phyloP scores from a whole-genome alignment of 2,113 vertebrate species.

The Amia ocellicauda region DNA sequence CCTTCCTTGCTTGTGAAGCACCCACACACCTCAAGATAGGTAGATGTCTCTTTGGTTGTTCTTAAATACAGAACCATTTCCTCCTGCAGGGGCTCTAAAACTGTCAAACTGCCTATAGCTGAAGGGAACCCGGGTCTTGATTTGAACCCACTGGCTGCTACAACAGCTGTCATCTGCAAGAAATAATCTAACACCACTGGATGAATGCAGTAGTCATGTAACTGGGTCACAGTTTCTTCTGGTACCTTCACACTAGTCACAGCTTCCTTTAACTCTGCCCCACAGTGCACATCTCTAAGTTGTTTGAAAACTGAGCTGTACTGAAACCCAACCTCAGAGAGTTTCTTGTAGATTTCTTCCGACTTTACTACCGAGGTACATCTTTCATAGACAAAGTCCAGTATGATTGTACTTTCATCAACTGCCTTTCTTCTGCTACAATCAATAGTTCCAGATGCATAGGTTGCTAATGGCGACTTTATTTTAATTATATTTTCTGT shows the following conservation, averaged over 20 bases:
- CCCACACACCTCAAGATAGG: slow-evolving; percentile 74
- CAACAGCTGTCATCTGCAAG: slow-evolving; percentile 70
- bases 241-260: slow-evolving; percentile 65
- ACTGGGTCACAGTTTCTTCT: slow-evolving; percentile 47
- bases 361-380: slow-evolving; percentile 55
- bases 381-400: slow-evolving; percentile 57
- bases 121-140: slow-evolving; percentile 67
- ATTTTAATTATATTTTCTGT: slow-evolving; percentile 61
- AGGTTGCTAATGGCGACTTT: slow-evolving; percentile 55
- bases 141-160: slow-evolving; percentile 39
- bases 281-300: slow-evolving; percentile 63
- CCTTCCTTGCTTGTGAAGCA: slow-evolving; percentile 71
- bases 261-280: slow-evolving; percentile 75
- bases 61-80: slow-evolving; percentile 78
- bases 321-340: slow-evolving; percentile 70
- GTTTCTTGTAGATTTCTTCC: slow-evolving; percentile 62
- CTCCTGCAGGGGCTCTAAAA: slow-evolving; percentile 62
- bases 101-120: slow-evolving; percentile 63
- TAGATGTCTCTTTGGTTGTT: slow-evolving; percentile 52
- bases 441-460: slow-evolving; percentile 63
- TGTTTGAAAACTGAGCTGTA: slow-evolving; percentile 70
- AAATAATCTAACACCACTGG: slow-evolving; percentile 80
- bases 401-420: slow-evolving; percentile 63
- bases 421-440: slow-evolving; percentile 29
- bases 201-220: slow-evolving; percentile 72